A percentile compares a stretch with the other conserved stretches of the same genome.
Conservation (phyloP, 2,888 invertebrate genomes). For the Mimumesa dahlbomi region DNA sequence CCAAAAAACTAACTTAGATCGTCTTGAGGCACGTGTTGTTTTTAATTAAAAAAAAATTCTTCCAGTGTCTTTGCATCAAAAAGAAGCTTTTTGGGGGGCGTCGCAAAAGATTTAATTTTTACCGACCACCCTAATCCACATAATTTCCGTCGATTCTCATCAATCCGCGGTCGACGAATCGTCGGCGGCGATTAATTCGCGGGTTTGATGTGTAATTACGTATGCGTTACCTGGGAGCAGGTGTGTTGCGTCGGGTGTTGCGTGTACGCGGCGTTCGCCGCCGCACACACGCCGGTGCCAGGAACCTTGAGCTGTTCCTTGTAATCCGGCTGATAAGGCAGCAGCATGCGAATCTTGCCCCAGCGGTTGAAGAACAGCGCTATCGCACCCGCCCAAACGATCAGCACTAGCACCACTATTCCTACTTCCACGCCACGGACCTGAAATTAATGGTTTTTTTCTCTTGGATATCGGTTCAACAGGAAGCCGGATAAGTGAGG, state of each 20-base stretch:
- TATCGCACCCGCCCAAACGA: slow-evolving; percentile 94
- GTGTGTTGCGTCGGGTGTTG: slow-evolving; percentile 83
- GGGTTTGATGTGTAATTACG: slow-evolving; percentile 25
- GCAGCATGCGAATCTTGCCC: slow-evolving; percentile 96
- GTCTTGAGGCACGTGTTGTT: too few species aligned
- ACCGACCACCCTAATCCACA: not conserved
- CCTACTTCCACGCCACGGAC: slow-evolving; percentile 95
- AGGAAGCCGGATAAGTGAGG: too few species aligned
- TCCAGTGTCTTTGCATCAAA: too few species aligned
- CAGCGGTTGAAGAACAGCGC: slow-evolving; percentile 95
- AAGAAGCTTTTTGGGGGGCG: too few species aligned
- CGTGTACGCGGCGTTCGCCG: slow-evolving; percentile 82
- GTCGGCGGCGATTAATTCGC: slow-evolving; percentile 1
- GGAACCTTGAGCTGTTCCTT: slow-evolving; percentile 93
- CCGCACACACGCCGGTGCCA: slow-evolving; percentile 86
- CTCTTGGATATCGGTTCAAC: too few species aligned
- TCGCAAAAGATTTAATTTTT: too few species aligned
- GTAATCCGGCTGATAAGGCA: slow-evolving; percentile 95
- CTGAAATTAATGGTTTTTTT: slow-evolving; percentile 79
- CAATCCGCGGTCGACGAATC: not conserved
- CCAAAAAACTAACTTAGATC: too few species aligned
- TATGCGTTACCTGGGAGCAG: slow-evolving; percentile 83
- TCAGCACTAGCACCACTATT: slow-evolving; percentile 91
- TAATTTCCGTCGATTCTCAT: not conserved
- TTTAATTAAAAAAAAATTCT: too few species aligned